Evolutionary conservation across 2,888 invertebrate genomes (phyloP), one percentile per base, ranked within the genome.

Genomic region (Chrysodeixis includens): DNA sequence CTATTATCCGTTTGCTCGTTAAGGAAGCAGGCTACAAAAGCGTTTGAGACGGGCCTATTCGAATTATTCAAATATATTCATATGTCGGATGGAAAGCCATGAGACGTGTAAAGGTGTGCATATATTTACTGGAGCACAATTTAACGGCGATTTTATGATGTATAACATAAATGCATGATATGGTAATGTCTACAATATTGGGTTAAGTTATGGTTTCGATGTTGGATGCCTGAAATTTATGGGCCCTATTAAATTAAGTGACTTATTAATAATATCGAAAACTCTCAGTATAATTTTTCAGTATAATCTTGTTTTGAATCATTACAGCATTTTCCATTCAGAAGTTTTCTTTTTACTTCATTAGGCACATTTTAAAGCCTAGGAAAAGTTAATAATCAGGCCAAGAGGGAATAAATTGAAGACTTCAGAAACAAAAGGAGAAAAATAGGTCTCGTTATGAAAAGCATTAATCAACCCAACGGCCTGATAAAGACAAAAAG

Each of bases 31-130:
- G 77, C 66, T 71, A 83, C 76, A 82, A 83, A 83, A 83, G 78
- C 84, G 79, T 81, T 84, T 84, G 79, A 79, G 79, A 80, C 78
- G 74, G 78, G 86, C 87, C 86, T 87, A 86, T 82, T 74, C 63
- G 86, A 87, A 88, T 88, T 90, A 90, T 90, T 90, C 87, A 90
- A 90, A 90, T 90, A 83, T 90, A 90, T 90, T 90, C 90, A 90
- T 90, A 88, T 86, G 86, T 78, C 76, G 81, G 83, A 84, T 84
- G 82, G 79, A 81, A 86, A 84, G 86, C 83, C 86, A 86, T 78
- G 86, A 78, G 69, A 74, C 78, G 78, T 78, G 70, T 79, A 70
- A 79, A 79, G 79, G 76, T 79, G 67, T 68, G 70, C 68, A 76
- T 76, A 78, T 62, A 78, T 74, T 78, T 74, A 68, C 74, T 54